Evolutionary conservation across 2,888 invertebrate species (phyloP).

Genomic region (Julus scanicus): DNA sequence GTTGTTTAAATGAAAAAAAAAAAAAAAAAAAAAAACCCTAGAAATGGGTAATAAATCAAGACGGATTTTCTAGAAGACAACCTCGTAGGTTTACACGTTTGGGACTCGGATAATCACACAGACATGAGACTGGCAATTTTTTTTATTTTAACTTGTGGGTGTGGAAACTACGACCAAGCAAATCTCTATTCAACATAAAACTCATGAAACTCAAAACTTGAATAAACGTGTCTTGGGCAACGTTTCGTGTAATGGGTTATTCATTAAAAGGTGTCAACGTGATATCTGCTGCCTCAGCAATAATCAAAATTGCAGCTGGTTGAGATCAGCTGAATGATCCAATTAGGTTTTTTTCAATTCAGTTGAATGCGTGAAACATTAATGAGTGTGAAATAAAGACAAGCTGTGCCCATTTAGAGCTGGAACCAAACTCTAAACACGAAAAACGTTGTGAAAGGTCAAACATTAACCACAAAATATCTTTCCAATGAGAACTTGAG

Average conservation of each 20-base stretch:
- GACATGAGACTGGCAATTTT: neutral
- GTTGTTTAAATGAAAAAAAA: neutral
- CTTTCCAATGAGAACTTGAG: no score
- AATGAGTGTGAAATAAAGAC: neutral
- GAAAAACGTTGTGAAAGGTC: no score
- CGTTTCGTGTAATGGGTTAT: neutral
- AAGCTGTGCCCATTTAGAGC: neutral
- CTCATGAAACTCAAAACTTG: neutral
- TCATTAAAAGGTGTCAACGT: neutral
- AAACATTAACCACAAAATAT: no score
- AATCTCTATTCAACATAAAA: neutral
- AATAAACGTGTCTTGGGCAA: neutral
- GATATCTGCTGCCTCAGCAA: neutral
- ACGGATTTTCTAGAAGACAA: neutral
- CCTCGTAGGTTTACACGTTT: neutral
- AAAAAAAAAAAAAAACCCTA: neutral
- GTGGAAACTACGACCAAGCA: neutral
- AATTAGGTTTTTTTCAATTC: neutral
- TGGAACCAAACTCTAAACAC: neutral
- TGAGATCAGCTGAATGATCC: neutral
- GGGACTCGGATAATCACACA: neutral
- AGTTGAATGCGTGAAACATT: no score
- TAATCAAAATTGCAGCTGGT: neutral
- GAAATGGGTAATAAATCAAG: neutral
- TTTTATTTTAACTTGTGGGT: neutral